Evolutionary conservation across 2,797 vertebrate genomes (phyloP).

Genomic region (Myotis daubentonii): DNA sequence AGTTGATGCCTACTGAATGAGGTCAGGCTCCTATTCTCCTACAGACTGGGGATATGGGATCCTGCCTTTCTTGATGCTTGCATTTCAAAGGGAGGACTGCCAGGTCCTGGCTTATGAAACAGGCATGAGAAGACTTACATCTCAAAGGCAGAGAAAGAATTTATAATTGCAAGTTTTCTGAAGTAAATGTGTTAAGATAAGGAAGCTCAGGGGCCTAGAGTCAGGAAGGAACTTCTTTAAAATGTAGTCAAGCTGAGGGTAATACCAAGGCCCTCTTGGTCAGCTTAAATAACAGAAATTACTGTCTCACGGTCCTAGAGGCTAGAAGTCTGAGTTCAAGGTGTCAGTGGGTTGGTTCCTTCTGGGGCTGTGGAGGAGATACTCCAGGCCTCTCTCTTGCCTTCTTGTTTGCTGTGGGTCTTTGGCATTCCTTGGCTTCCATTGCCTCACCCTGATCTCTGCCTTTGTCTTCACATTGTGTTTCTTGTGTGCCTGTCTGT

Average conservation of each 20-base stretch:
- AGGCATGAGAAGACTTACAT: neutral
- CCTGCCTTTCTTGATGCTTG: neutral
- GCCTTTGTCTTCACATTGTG: neutral
- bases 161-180: neutral
- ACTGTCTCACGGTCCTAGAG: neutral
- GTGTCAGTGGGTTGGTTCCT: neutral
- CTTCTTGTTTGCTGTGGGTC: neutral
- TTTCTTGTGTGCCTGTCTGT: neutral
- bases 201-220: neutral
- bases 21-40: neutral
- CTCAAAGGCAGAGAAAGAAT: neutral
- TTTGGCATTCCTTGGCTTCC: neutral
- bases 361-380: neutral
- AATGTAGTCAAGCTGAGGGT: neutral
- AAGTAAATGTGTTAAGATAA: neutral
- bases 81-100: neutral
- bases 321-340: neutral
- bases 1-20: neutral
- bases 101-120: neutral
- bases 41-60: accelerated
- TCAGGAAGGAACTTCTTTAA: neutral
- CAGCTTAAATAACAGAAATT: neutral
- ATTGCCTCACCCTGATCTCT: neutral
- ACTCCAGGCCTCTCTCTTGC: neutral
- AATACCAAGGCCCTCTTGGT: too few relatives aligned